Evolutionary conservation across 2,888 invertebrate species (phyloP), one percentile per base, ranked within the genome.

Genomic region (Lasiommata megera): DNA sequence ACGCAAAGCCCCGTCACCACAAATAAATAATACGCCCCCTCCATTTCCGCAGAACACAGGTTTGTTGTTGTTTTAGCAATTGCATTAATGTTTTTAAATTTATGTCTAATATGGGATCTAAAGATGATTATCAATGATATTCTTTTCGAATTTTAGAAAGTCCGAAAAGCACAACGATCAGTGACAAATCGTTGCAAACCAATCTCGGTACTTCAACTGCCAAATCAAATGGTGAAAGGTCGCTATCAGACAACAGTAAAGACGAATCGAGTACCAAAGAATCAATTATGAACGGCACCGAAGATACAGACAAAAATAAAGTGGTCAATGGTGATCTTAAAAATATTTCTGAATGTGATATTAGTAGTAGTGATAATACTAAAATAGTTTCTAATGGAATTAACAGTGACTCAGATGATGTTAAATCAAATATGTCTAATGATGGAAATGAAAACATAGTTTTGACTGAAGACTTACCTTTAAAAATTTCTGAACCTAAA

Each of bases 341-440:
- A 81, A 82, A 81, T 77, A 74, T 79, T 77, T 80, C 79, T 76
- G 85, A 88, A 80, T 90, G 90, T 89, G 90, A 90, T 90, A 90
- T 89, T 90, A 89, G 86, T 82, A 85, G 82, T 89, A 89, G 79
- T 85, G 79, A 82, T 84, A 86, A 79, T 77, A 73, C 77, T 85
- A 89, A 86, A 83, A 66, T 89, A 89, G 87, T 88, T 80, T 80
- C 84, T 85, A 90, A 90, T 79, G 90, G 90, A 74, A 74, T 82
- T 71, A 82, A 75, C 72, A 84, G 82, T 78, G 83, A 88, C 78
- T 77, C 80, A 65, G 84, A 86, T 68, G 84, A 86, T 64, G 71
- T 76, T 58, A 87, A 88, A 78, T 84, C 79, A 23, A 82, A 66
- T 75, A 86, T 84, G 73, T 83, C 85, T 70, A 83, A 87, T 63